Evolutionary conservation across 2,113 vertebrate genomes (phyloP), one percentile per base, ranked within the genome.

Genomic region (Ancistrus triradiatus): DNA sequence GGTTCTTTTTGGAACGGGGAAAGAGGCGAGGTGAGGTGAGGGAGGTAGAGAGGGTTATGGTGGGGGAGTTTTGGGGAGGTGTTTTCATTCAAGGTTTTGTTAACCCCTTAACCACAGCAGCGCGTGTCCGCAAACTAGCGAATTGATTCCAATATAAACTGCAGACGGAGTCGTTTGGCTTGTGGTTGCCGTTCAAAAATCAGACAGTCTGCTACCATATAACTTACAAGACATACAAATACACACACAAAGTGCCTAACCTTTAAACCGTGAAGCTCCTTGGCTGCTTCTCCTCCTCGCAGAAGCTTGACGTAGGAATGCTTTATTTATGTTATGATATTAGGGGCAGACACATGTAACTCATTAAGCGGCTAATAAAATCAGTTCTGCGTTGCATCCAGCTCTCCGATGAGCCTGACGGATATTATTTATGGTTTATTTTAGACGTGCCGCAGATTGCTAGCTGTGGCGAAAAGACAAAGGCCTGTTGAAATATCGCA

Each of bases 21-120:
- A 31, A 37, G 10, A 48, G 35, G 44, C 3, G 0, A 2, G 57
- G 38, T 24, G 49, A 21, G 74, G 48, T 10, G 6, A 31, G 18
- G 14, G 22, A 7, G 19, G 50, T 33, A 19, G 49, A 18, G 21
- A 6, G 50, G 13, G 11, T 25, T 33, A 24, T 17, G 24, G 31
- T 14, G 31, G 33, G 8, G 49, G 56, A 35, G 38, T 28, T 70
- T 63, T 53, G 25, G 52, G 46, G 57, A 49, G 68, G 58, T 78
- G 57, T 64, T 67, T 70, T 74, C 63, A 74, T 52, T 72, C 42
- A 63, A 71, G 53, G 59, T 70, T 72, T 74, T 57, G 77, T 74
- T 77, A 74, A 75, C 75, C 77, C 67, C 74, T 58, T 62, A 73
- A 68, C 66, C 60, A 9, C 55, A 31, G 42, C 37, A 6, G 70